Evolutionary conservation across 2,113 vertebrate genomes (phyloP).

Genomic region (Erythrolamprus reginae): DNA sequence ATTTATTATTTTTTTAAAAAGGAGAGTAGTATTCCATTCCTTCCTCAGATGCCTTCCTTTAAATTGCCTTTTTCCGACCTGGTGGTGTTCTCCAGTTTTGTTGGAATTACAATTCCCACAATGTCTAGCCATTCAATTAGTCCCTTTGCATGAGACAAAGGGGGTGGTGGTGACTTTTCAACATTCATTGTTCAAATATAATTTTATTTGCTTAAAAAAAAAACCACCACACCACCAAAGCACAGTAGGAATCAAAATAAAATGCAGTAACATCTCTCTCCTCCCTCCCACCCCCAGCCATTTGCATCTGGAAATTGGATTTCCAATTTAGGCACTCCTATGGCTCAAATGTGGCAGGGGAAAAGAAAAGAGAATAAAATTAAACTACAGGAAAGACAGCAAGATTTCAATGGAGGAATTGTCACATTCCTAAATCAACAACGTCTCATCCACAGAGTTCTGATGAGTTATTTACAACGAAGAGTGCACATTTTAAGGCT

Average conservation of each 20-base stretch:
- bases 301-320: too few relatives aligned
- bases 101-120: not conserved
- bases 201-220: not conserved
- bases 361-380: not conserved
- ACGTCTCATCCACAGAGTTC: not conserved
- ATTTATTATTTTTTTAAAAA: slow-evolving; percentile 3
- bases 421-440: not conserved
- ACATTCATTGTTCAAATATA: not conserved
- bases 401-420: not conserved
- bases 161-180: not conserved
- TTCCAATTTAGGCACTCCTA: not conserved
- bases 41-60: not conserved
- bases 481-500: not conserved
- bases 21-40: not conserved
- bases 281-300: not conserved
- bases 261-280: not conserved
- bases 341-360: not conserved
- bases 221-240: slow-evolving; percentile 12
- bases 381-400: not conserved
- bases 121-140: not conserved
- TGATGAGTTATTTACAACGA: not conserved
- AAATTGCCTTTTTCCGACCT: not conserved
- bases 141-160: not conserved
- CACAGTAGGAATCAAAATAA: slow-evolving; percentile 26
- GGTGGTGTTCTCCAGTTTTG: not conserved